Evolutionary conservation across 2,797 vertebrate species (phyloP).

Genomic region (Phataginus tetradactyla): DNA sequence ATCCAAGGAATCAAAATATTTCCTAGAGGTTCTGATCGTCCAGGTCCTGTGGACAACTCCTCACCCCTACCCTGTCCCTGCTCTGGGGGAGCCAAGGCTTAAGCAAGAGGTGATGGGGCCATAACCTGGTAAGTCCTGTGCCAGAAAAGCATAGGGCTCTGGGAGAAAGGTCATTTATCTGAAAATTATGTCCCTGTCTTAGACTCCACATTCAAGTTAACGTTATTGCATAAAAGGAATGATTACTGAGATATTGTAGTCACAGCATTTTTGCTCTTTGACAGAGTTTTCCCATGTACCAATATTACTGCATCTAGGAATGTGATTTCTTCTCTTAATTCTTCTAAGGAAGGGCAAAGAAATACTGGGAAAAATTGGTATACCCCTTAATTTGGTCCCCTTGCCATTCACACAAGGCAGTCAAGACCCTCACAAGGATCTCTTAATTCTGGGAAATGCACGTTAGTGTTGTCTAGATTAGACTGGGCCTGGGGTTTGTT

Average conservation of each 20-base stretch:
- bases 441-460: neutral
- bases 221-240: neutral
- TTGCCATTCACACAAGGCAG: neutral
- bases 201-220: neutral
- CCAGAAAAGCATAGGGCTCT: neutral
- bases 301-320: neutral
- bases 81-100: neutral
- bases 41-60: neutral
- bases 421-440: neutral
- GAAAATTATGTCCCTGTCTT: neutral
- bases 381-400: neutral
- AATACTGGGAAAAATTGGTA: neutral
- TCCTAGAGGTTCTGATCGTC: neutral
- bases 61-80: neutral
- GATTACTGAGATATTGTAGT: neutral
- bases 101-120: neutral
- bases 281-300: neutral
- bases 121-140: neutral
- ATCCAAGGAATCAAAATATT: neutral
- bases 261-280: neutral
- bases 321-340: neutral
- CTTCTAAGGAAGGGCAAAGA: neutral
- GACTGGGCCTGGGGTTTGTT: neutral
- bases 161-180: neutral
- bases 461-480: neutral